Evolutionary conservation across 2,113 vertebrate genomes (phyloP).

Genomic region (pig (Sus scrofa)): T2T-Sscrofa CM000817.6:36389001-36389500

Average conservation of each 20-base stretch:
- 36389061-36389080: background rate
- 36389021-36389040: background rate
- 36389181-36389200: background rate
- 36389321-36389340: background rate
- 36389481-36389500: background rate
- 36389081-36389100: background rate
- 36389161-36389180: background rate
- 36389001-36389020: background rate
- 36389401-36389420: background rate
- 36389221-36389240: too few relatives aligned
- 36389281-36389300: background rate
- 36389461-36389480: background rate
- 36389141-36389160: background rate
- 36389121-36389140: background rate
- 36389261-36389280: background rate
- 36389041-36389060: background rate
- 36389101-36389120: background rate
- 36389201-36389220: rapidly evolving
- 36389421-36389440: background rate
- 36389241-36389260: background rate
- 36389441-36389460: background rate
- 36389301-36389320: background rate
- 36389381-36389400: background rate
- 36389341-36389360: background rate
- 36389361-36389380: background rate